These are phyloP conservation scores for Pediacus dermestoides DNA, from an alignment of 2,888 invertebrate species.

Conservation along the genomic window DNA sequence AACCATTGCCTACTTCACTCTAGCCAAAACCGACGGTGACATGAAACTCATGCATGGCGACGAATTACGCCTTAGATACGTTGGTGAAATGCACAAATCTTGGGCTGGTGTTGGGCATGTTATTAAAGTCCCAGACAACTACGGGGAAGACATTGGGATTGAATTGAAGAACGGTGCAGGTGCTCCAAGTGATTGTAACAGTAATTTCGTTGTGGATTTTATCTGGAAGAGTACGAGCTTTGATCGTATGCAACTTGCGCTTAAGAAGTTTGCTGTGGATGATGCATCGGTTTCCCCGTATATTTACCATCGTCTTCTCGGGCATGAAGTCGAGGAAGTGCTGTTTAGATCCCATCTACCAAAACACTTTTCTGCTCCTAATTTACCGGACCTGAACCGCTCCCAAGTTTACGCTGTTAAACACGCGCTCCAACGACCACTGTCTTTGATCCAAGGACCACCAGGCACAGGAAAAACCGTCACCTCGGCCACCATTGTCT, in stretches of 20 bases:
- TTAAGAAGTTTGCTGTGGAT: slow-evolving; percentile 94
- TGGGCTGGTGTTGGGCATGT: slow-evolving; percentile 99
- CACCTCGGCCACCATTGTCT: slow-evolving; percentile 98
- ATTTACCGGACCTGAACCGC: slow-evolving; percentile 94
- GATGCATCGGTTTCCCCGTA: slow-evolving; percentile 95
- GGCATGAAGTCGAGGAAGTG: slow-evolving; percentile 92
- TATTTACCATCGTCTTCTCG: slow-evolving; percentile 94
- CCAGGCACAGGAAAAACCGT: slow-evolving; percentile 99
- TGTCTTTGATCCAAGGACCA: slow-evolving; percentile 95
- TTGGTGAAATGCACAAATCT: slow-evolving; percentile 87
- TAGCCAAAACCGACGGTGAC: slow-evolving; percentile 96
- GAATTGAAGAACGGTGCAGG: slow-evolving; percentile 90
- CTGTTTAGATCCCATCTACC: slow-evolving; percentile 88
- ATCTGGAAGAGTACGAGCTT: slow-evolving; percentile 99
- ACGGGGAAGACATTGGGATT: slow-evolving; percentile 96
- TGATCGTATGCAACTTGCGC: slow-evolving; percentile 94
- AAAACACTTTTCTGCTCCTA: slow-evolving; percentile 95
- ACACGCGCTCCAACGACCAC: slow-evolving; percentile 92
- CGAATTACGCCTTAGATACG: slow-evolving; percentile 83
- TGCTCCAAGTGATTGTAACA: slow-evolving; percentile 89
- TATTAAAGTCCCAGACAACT: slow-evolving; percentile 93
- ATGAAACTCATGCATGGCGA: slow-evolving; percentile 99
- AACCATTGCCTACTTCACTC: slow-evolving; percentile 93
- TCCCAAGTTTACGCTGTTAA: slow-evolving; percentile 99
- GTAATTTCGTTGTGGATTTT: slow-evolving; percentile 97